These are phyloP conservation scores for Brachystomella parvula DNA, from an alignment of 1,140 invertebrate genomes.

Conservation along the genomic window DNA sequence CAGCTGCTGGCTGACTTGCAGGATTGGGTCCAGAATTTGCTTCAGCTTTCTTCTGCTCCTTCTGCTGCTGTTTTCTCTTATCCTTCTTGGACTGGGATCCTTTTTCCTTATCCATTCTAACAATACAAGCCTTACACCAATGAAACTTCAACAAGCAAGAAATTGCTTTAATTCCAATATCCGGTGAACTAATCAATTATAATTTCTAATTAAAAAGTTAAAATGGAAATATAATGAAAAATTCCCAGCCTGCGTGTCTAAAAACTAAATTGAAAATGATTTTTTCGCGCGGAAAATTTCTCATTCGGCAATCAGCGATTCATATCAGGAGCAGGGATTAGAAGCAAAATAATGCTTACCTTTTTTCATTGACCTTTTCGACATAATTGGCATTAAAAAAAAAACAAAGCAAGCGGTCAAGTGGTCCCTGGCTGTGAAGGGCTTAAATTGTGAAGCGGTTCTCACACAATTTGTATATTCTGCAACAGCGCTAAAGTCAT, in stretches of 20 bases:
- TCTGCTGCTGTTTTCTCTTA: not conserved
- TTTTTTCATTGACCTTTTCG: no score
- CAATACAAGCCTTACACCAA: not conserved
- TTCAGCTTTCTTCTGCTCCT: not conserved
- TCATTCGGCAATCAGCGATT: no score
- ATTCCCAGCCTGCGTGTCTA: not conserved
- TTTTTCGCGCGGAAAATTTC: no score
- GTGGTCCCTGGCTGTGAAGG: no score
- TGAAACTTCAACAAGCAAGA: not conserved
- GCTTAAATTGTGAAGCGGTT: no score
- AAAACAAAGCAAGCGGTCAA: no score
- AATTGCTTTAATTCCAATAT: not conserved
- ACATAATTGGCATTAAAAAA: no score
- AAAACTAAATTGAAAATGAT: not conserved
- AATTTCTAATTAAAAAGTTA: not conserved
- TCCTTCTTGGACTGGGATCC: not conserved
- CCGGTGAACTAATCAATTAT: not conserved
- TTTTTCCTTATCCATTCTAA: not conserved
- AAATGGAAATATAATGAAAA: not conserved
- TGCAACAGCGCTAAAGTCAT: no score
- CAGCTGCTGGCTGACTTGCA: not conserved
- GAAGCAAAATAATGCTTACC: no score
- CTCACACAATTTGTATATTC: no score
- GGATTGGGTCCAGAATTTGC: not conserved
- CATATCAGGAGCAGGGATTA: no score